Percentiles rank a stretch among this genome's conserved stretches.
Evolutionary conservation across 2,888 invertebrate genomes (phyloP).

Genomic region (Dasysyrphus tricinctus): DNA sequence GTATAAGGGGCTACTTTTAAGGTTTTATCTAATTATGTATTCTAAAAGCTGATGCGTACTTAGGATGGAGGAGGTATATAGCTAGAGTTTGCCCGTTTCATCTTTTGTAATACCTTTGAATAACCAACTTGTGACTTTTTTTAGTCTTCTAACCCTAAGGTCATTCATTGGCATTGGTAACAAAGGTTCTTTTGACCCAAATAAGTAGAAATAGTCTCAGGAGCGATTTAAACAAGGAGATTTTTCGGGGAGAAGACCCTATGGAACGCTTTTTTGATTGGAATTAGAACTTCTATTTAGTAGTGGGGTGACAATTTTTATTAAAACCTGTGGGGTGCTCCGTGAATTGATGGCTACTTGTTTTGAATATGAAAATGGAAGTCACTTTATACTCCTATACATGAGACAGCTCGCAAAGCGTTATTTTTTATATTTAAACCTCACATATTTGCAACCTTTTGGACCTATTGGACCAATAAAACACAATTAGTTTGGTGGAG

Average conservation of each 20-base stretch:
- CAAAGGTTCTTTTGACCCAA: background rate
- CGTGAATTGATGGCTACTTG: no score
- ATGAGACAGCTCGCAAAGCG: no score
- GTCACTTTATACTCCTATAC: no score
- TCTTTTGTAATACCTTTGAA: slow-evolving; percentile 8
- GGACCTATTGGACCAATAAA: no score
- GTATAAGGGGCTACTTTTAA: slow-evolving; percentile 26
- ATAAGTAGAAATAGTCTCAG: background rate
- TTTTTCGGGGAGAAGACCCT: background rate
- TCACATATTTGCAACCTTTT: no score
- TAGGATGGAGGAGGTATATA: slow-evolving; percentile 22
- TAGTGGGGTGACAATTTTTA: background rate
- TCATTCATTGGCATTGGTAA: slow-evolving; percentile 3
- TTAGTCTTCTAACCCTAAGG: slow-evolving; percentile 6
- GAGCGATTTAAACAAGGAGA: background rate
- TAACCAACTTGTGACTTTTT: slow-evolving; percentile 19
- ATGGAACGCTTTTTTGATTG: background rate
- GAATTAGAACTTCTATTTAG: background rate
- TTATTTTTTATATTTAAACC: no score
- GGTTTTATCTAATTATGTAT: slow-evolving; percentile 70
- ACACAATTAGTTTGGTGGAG: no score
- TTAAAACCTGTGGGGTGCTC: no score
- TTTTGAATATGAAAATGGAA: no score
- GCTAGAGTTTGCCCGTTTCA: slow-evolving; percentile 22
- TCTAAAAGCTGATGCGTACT: slow-evolving; percentile 57